Evolutionary conservation across 2,888 invertebrate genomes (phyloP).

Genomic region (Ormyrus nitidulus): DNA sequence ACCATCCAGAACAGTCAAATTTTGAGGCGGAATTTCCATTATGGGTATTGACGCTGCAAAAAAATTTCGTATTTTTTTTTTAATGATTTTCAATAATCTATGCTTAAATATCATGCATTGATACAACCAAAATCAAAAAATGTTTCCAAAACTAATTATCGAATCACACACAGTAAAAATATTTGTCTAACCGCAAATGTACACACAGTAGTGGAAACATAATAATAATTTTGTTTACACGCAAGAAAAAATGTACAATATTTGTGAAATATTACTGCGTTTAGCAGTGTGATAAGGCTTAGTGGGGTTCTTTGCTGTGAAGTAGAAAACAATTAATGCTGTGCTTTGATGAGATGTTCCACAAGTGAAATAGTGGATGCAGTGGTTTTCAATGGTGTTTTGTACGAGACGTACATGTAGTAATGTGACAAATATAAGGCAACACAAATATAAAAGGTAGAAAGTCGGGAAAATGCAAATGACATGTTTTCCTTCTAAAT

Average conservation of each 20-base stretch:
- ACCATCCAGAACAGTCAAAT: slow-evolving; percentile 93
- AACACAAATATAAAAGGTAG: slow-evolving; percentile 2
- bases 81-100: slow-evolving; percentile 1
- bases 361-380: slow-evolving; percentile 8
- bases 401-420: background rate
- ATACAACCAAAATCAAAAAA: slow-evolving; percentile 39
- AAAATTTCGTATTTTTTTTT: background rate
- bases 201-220: slow-evolving; percentile 27
- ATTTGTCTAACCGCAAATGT: background rate
- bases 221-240: slow-evolving; percentile 30
- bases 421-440: slow-evolving; percentile 1
- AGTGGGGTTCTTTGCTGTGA: slow-evolving; percentile 39
- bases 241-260: slow-evolving; percentile 20
- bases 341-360: slow-evolving; percentile 26
- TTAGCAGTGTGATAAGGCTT: slow-evolving; percentile 39
- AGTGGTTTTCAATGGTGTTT: background rate
- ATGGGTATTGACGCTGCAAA: slow-evolving; percentile 89
- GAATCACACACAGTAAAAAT: slow-evolving; percentile 7
- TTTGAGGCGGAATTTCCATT: slow-evolving; percentile 89
- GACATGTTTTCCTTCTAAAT: background rate
- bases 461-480: background rate
- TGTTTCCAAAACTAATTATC: slow-evolving; percentile 18
- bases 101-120: slow-evolving; percentile 44
- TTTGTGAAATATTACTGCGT: slow-evolving; percentile 36
- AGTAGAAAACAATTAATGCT: slow-evolving; percentile 21